Evolutionary conservation across 2,888 invertebrate genomes (phyloP).

Genomic region (Coelinius sp.): DNA sequence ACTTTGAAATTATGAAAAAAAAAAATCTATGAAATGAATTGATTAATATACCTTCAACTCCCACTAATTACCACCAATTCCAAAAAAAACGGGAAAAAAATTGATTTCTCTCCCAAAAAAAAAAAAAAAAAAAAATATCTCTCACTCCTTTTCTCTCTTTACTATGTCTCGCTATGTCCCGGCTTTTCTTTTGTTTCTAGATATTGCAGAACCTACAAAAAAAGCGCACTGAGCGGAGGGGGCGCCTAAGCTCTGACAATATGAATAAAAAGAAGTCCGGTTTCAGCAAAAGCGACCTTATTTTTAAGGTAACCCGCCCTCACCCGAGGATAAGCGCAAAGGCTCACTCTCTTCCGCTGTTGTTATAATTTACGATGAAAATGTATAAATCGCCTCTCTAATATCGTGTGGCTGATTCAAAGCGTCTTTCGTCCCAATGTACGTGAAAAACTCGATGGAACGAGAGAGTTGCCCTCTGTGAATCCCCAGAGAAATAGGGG

Average conservation of each 20-base stretch:
- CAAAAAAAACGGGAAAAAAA: neutral
- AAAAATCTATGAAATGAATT: too few relatives aligned
- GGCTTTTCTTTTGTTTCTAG: constrained; percentile 90
- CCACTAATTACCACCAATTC: neutral
- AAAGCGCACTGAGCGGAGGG: constrained; percentile 98
- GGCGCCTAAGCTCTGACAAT: constrained; percentile 95
- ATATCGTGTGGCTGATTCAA: neutral
- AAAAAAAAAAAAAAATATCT: constrained; percentile 5
- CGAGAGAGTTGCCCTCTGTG: constrained; percentile 3
- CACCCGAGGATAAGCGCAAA: constrained; percentile 57
- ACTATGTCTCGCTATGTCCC: constrained; percentile 83
- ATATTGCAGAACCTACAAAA: constrained; percentile 99
- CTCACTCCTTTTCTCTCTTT: constrained; percentile 61
- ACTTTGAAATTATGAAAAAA: neutral
- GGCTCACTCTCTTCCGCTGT: constrained; percentile 54
- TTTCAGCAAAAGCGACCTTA: constrained; percentile 97
- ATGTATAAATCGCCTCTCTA: neutral
- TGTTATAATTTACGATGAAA: neutral
- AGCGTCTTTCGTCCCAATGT: constrained; percentile 46
- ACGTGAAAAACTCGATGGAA: constrained; percentile 54
- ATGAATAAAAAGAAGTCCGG: constrained; percentile 89
- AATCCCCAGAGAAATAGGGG: neutral
- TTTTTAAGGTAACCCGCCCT: constrained; percentile 95
- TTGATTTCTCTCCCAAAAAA: neutral
- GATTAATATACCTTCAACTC: neutral